Evolutionary conservation across 2,888 invertebrate species (phyloP), one percentile per base, ranked within the genome.

Genomic region (Crematogaster levior): DNA sequence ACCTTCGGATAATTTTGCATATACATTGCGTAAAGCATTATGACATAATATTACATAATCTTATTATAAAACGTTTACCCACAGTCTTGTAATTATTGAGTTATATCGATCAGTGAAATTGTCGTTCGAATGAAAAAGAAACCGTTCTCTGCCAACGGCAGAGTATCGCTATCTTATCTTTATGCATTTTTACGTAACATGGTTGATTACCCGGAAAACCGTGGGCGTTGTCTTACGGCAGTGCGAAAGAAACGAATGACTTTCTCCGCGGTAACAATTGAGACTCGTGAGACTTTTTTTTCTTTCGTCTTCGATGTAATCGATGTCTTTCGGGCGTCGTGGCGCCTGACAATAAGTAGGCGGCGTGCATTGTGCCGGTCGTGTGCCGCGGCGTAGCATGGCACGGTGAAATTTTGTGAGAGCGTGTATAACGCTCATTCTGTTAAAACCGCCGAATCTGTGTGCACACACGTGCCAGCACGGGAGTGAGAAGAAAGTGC

Each of bases 401-500:
- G 82, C 82, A 63, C 81, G 89, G 89, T 89, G 88, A 88, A 88
- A 88, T 88, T 88, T 85, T 86, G 88, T 85, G 88, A 53, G 70
- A 70, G 56, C 70, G 53, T 53, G 56, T 70, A 24, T 37, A 70
- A 70, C 70, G 24, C 21, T 9, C 70, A 3, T 18, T 70, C 70
- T 85, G 89, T 85, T 88, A 87, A 88, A 85, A 88, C 84, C 84
- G 70, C 87, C 85, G 40, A 83, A 85, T 85, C 85, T 84, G 80
- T 85, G 88, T 82, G 85, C 65, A 83, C 85, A 89, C 89, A 82
- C 87, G 87, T 84, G 87, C 81, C 68, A 46, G 84, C 72, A 61
- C 82, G 30, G 65, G 73, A 86, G 66, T 83, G 85, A 89, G 89
- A 88, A 89, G 88, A 88, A 88, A 88, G 88, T 88, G 89, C 89